Percentiles rank a stretch among this genome's conserved stretches.
phyloP scores from a whole-genome alignment of 2,113 vertebrate species.

The Cyphomyrus discorhynchus region DNA sequence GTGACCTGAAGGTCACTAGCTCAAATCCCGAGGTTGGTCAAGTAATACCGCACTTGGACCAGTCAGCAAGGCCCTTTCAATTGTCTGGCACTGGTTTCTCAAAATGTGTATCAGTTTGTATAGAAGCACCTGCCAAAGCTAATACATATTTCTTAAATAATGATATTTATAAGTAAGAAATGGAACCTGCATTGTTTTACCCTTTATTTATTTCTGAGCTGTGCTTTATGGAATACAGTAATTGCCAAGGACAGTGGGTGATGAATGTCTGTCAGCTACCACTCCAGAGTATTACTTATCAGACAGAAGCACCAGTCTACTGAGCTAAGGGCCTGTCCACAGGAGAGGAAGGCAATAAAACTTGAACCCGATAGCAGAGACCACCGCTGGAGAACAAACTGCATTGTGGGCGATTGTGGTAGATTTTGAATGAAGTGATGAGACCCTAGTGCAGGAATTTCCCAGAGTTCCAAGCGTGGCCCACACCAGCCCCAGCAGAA shows the following conservation, averaged over 20 bases:
- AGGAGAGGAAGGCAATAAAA: background rate
- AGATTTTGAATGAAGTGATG: background rate
- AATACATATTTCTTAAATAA: background rate
- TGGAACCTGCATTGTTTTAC: background rate
- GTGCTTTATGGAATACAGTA: background rate
- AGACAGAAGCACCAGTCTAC: background rate
- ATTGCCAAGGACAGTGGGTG: background rate
- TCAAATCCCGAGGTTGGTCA: background rate
- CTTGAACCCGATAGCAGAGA: background rate
- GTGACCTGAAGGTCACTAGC: background rate
- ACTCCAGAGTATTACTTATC: background rate
- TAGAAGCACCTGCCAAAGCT: background rate
- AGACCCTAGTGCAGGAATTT: background rate
- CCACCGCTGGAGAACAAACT: background rate
- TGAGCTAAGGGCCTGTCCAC: background rate
- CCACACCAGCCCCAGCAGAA: background rate
- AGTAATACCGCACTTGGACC: background rate
- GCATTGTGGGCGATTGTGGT: background rate
- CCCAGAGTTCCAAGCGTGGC: background rate
- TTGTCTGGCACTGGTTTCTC: background rate
- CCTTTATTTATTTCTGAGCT: background rate
- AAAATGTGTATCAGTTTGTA: background rate
- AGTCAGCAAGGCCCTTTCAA: background rate
- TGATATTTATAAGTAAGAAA: background rate
- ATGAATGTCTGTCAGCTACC: background rate